These are phyloP conservation scores for Condylura cristata DNA, from an alignment of 2,113 vertebrate species.

Conservation along the genomic window DNA sequence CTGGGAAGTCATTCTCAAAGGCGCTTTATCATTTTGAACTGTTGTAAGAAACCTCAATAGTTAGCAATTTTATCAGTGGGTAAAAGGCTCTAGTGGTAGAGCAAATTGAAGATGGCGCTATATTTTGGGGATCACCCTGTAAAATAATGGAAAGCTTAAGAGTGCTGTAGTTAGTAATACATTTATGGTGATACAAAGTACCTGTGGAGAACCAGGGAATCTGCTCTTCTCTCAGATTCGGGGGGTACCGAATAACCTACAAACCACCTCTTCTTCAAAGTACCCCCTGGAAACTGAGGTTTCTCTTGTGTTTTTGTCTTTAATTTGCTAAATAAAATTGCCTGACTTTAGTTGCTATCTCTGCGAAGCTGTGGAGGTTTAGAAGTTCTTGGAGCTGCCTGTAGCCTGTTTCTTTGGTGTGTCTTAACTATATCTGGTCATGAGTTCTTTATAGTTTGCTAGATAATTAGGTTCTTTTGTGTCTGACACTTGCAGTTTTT, in stretches of 20 bases:
- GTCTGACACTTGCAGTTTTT: slow-evolving; percentile 53
- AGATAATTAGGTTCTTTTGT: slow-evolving; percentile 50
- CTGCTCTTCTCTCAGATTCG: slow-evolving; percentile 6
- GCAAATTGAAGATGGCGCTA: background rate
- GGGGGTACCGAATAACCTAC: slow-evolving; percentile 51
- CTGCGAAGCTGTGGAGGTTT: slow-evolving; percentile 8
- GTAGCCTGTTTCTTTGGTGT: slow-evolving; percentile 11
- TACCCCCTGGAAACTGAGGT: slow-evolving; percentile 65
- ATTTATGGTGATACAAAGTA: slow-evolving; percentile 45
- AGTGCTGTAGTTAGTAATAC: slow-evolving; percentile 46
- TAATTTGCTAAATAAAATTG: slow-evolving; percentile 48
- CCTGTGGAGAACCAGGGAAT: slow-evolving; percentile 66
- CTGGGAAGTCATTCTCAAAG: background rate
- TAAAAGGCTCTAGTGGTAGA: background rate
- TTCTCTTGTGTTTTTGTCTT: slow-evolving; percentile 55
- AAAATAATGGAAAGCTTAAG: slow-evolving; percentile 31
- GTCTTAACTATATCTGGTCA: slow-evolving; percentile 55
- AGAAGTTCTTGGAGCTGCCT: slow-evolving; percentile 10
- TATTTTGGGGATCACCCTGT: slow-evolving; percentile 29
- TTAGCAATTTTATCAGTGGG: background rate
- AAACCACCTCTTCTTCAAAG: slow-evolving; percentile 43
- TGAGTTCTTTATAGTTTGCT: slow-evolving; percentile 46
- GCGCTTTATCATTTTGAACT: background rate
- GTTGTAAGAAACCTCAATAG: background rate
- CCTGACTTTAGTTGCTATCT: slow-evolving; percentile 48